Percentiles rank a stretch among this genome's conserved stretches.
phyloP scores from a whole-genome alignment of 2,797 vertebrate genomes.

The Gadopsis marmoratus region DNA sequence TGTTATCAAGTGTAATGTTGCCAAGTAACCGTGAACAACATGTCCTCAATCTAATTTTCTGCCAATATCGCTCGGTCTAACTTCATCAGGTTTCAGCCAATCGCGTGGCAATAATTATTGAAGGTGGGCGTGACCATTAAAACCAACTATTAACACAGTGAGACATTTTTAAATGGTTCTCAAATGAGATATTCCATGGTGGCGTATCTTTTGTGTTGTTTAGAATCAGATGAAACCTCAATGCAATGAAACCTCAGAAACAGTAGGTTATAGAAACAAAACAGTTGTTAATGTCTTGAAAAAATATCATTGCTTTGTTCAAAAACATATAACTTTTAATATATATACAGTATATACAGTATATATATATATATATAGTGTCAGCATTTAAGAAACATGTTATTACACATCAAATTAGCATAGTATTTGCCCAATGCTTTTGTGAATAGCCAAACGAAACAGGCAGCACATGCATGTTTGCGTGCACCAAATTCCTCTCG shows the following conservation, averaged over 20 bases:
- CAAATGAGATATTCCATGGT: slow-evolving; percentile 52
- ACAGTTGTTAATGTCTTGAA: slow-evolving; percentile 19
- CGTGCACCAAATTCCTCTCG: slow-evolving; percentile 41
- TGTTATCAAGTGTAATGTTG: slow-evolving; percentile 22
- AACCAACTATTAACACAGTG: slow-evolving; percentile 45
- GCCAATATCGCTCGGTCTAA: slow-evolving; percentile 40
- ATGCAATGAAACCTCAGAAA: slow-evolving; percentile 35
- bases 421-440: neutral
- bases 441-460: slow-evolving; percentile 12
- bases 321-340: neutral
- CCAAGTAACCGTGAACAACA: slow-evolving; percentile 43
- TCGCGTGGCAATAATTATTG: slow-evolving; percentile 51
- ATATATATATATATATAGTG: too few species aligned
- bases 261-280: slow-evolving; percentile 12
- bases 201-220: slow-evolving; percentile 36
- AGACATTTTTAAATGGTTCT: slow-evolving; percentile 55
- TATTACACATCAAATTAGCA: neutral
- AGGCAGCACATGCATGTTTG: slow-evolving; percentile 18
- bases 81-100: slow-evolving; percentile 53
- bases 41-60: slow-evolving; percentile 65
- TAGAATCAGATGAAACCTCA: slow-evolving; percentile 30
- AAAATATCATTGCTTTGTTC: neutral
- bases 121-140: slow-evolving; percentile 51
- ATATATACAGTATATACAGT: neutral
- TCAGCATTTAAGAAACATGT: neutral